Evolutionary conservation across 2,888 invertebrate genomes (phyloP).

Genomic region (Nemapogon koenigi): DNA sequence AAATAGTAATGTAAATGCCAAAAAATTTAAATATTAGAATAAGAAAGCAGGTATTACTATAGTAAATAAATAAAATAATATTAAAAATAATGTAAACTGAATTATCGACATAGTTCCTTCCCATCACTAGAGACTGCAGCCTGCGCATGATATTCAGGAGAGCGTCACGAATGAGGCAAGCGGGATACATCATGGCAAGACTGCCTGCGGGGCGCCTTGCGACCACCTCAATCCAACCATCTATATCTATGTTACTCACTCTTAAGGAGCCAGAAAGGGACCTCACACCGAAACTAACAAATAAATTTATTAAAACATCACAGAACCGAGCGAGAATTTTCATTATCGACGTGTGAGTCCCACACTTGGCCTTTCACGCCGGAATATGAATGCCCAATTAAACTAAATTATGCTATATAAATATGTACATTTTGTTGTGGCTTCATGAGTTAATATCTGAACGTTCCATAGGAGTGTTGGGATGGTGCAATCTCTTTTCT

Average conservation of each 20-base stretch:
- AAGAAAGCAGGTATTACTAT: too few species aligned
- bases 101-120: background rate
- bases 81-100: too few species aligned
- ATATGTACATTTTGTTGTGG: slow-evolving; percentile 21
- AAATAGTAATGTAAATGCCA: too few species aligned
- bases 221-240: slow-evolving; percentile 1
- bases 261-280: slow-evolving; percentile 18
- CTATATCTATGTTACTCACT: slow-evolving; percentile 16
- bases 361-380: slow-evolving; percentile 22
- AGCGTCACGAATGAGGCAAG: slow-evolving; percentile 39
- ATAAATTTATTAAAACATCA: slow-evolving; percentile 40
- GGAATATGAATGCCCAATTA: slow-evolving; percentile 35
- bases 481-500: too few species aligned
- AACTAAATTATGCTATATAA: slow-evolving; percentile 42
- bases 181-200: slow-evolving; percentile 13
- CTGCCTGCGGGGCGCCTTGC: slow-evolving; percentile 9
- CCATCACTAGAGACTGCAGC: slow-evolving; percentile 6
- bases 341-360: slow-evolving; percentile 55
- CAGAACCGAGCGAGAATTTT: slow-evolving; percentile 24
- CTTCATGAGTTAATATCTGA: background rate
- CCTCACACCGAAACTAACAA: slow-evolving; percentile 23
- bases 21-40: too few species aligned
- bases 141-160: slow-evolving; percentile 33
- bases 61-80: too few species aligned
- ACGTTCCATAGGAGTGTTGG: too few species aligned